Base-by-base conservation (phyloP, 1,140 invertebrate genomes). In the Chrysopa pallens region DNA sequence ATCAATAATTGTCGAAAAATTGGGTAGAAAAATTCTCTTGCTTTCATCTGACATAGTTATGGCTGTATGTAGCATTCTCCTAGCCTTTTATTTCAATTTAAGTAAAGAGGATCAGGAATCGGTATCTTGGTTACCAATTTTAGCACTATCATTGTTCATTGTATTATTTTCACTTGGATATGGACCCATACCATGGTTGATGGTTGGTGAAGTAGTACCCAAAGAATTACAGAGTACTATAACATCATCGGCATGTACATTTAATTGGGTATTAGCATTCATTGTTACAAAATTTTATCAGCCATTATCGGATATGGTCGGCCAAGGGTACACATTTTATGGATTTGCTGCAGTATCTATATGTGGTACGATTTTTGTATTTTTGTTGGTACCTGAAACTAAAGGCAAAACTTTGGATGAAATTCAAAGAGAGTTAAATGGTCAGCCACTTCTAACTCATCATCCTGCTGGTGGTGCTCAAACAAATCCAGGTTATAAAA, bases 321-420 rank as follows among this genome's bases (percentile, higher is more conserved):
- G 77, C 0, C 53, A 61, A 1, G 70, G 73, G 27, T 69, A 68
- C 23, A 74, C 79, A 11, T 93, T 90, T 60, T 90, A 79, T 75
- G 57, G 89, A 13, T 93, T 87, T 55, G 72, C 80, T 6, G 71
- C 62, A 4, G 64, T 88, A 38, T 80, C 83, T 42, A 56, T 72
- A 0, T 2, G 84, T 8, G 81, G 81, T 6, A 67, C 74, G 28
- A 40, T 83, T 4, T 84, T 92, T 48, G 74, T 88, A n/a, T 74
- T 73, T 47, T 67, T 83, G 37, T 56, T 84, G 12, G 73, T 93
- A 6, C 84, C 87, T 0, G 90, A 95, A 62, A 94, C 89, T 0
- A 92, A 91, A 64, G 88, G 87, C 8, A 88, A 86, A 59, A 77
- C 74, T 33, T 62, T 90, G 5, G 80, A 90, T 40, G 78, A 92